Evolutionary conservation across 2,888 invertebrate genomes (phyloP).

Genomic region (Chouioia cunea): DNA sequence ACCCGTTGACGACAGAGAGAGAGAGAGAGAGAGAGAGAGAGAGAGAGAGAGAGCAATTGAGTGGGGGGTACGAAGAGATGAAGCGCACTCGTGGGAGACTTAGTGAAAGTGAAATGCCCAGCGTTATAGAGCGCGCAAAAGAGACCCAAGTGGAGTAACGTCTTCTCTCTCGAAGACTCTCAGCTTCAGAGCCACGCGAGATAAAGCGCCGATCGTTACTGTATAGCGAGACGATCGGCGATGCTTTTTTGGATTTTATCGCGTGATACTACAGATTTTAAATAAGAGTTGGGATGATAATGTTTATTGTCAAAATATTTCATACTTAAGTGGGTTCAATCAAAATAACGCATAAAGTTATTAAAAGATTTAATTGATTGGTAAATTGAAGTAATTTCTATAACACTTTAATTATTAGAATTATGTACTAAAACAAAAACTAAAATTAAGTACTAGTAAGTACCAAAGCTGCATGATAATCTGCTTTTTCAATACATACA

Average conservation of each 20-base stretch:
- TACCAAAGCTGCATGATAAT: too few species aligned
- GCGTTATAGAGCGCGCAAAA: neutral
- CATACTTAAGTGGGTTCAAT: too few species aligned
- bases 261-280: neutral
- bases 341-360: too few species aligned
- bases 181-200: constrained; percentile 30
- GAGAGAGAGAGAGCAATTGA: constrained; percentile 24
- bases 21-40: constrained; percentile 13
- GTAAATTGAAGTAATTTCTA: too few species aligned
- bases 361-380: too few species aligned
- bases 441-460: too few species aligned
- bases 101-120: constrained; percentile 64
- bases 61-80: constrained; percentile 51
- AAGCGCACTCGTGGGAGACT: constrained; percentile 59
- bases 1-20: constrained; percentile 54
- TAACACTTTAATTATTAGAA: too few species aligned
- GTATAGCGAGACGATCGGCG: neutral
- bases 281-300: too few species aligned
- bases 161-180: constrained; percentile 57
- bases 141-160: constrained; percentile 64
- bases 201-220: constrained; percentile 26
- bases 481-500: too few species aligned
- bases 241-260: neutral
- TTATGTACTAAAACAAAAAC: too few species aligned
- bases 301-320: too few species aligned